phyloP scores from a whole-genome alignment of 1,140 invertebrate species.

The Trichonephila clavata region DNA sequence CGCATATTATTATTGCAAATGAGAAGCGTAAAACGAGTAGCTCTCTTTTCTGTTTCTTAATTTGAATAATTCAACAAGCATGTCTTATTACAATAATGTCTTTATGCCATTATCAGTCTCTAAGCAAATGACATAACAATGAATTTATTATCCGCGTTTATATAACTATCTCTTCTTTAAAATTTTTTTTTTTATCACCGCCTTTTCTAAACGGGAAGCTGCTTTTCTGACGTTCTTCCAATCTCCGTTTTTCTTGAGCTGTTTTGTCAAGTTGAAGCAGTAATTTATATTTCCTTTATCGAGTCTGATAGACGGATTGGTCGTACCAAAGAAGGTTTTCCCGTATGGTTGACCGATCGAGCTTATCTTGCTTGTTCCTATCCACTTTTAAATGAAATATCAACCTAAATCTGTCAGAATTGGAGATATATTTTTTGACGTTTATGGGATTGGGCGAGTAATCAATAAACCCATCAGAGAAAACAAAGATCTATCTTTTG shows the following conservation, averaged over 20 bases:
- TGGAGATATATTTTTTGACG: not conserved
- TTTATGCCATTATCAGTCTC: not conserved
- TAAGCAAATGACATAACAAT: not conserved
- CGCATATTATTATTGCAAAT: too few species aligned
- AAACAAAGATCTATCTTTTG: not conserved
- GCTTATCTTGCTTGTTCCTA: not conserved
- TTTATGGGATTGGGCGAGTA: not conserved
- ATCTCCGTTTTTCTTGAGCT: not conserved
- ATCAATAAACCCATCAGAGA: not conserved
- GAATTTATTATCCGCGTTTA: not conserved
- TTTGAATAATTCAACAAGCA: not conserved
- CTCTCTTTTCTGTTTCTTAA: not conserved
- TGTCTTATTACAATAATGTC: not conserved
- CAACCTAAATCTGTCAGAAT: conserved; percentile 14
- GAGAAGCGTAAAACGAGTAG: too few species aligned
- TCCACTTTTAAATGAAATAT: conserved; percentile 1
- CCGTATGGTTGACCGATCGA: not conserved
- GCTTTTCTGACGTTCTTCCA: not conserved
- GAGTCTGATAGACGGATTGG: not conserved
- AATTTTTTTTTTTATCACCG: not conserved
- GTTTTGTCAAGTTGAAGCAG: not conserved
- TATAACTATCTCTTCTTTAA: not conserved
- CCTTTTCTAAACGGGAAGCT: not conserved
- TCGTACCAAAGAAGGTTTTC: not conserved
- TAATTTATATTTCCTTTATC: conserved; percentile 30